Base-by-base conservation (phyloP, 2,888 invertebrate species). In the Emmelina monodactyla region DNA sequence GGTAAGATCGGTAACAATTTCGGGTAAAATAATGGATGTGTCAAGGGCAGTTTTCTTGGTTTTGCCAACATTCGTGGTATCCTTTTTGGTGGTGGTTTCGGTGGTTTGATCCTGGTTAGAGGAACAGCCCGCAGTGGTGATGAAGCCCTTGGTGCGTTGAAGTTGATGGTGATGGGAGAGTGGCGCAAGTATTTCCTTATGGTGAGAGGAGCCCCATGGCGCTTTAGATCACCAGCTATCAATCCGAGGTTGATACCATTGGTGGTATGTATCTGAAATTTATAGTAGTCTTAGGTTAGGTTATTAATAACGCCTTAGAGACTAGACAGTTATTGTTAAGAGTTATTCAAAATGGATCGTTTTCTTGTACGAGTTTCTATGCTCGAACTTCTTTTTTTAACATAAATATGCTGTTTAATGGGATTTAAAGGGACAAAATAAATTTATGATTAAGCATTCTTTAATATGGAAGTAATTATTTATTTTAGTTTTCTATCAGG, bases 151-250 rank as follows among this genome's bases (percentile, higher is more conserved):
- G 37, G 39, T 2, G 59, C 41, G 14, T 56, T 53, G 3, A 62
- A 51, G 34, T 63, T 67, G 11, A 67, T 58, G 35, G 55, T 48
- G 1, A 68, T 48, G 10, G 72, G 69, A 1, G 63, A 48, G 11
- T 51, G 54, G 7, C 52, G 54, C 0, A 52, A 48, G 6, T 46
- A 41, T 40, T 58, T 67, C 37, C 49, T 62, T 32, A 65, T 48
- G 22, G 55, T 29, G 1, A 62, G 14, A 0, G 69, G 68, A 11
- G 43, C 58, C 2, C 50, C 44, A 2, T 45, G 34, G 4, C 48
- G 49, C 37, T 58, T 65, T 9, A 51, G 30, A 25, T 71, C 66
- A 10, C 61, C 61, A 2, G 62, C 47, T 14, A 66, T 50, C 3
- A 65, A 50, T 1, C 62, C 66, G 1, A 62, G 36, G 28, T 62